Evolutionary conservation across 92 coral and sea anemone genomes (phyloP).

Genomic region (Blastomussa wellsi): DNA sequence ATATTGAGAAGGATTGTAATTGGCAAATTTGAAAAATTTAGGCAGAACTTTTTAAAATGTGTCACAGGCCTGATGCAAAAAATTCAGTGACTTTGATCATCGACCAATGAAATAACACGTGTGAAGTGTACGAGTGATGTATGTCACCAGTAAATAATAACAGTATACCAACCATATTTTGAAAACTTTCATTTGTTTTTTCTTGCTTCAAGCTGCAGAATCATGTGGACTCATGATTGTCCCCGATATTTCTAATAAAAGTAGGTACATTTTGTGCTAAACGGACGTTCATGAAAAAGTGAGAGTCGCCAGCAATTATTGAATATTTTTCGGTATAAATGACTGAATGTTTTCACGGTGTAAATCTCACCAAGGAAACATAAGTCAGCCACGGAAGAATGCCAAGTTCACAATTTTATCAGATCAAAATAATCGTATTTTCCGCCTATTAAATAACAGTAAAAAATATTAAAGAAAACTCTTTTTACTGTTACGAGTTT

Average conservation of each 20-base stretch:
- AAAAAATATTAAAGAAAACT: not conserved
- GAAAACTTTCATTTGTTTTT: no score
- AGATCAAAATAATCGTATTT: slow-evolving; percentile 1
- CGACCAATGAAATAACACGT: not conserved
- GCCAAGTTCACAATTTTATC: slow-evolving; percentile 1
- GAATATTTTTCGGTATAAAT: not conserved
- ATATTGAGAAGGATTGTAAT: no score
- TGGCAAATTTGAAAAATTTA: no score
- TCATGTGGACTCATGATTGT: not conserved
- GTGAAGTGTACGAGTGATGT: not conserved
- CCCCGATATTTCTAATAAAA: not conserved
- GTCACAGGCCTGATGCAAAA: no score
- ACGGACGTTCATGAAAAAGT: not conserved
- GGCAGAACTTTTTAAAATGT: no score
- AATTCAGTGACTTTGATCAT: not conserved
- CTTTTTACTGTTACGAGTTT: not conserved
- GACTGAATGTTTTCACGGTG: not conserved
- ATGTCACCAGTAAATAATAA: not conserved
- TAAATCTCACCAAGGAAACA: slow-evolving; percentile 2
- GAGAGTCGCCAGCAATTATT: not conserved
- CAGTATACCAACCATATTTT: no score
- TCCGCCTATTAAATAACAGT: slow-evolving; percentile 9
- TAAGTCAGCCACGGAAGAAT: slow-evolving; percentile 2
- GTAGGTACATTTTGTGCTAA: not conserved
- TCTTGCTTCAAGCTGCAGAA: not conserved